Base-by-base conservation (phyloP, 2,888 invertebrate genomes). In the Euspilapteryx auroguttella region DNA sequence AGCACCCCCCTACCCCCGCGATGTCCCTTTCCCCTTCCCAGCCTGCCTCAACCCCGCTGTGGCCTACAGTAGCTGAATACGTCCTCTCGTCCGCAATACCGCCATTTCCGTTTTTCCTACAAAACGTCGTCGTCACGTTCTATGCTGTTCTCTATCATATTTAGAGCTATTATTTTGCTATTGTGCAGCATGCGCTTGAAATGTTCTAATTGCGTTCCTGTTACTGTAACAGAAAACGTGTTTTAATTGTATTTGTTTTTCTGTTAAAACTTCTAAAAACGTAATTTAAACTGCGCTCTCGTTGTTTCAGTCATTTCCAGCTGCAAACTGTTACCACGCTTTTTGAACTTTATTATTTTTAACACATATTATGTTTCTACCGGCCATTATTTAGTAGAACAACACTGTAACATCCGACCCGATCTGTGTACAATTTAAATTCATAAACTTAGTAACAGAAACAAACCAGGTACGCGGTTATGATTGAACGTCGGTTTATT, bases 401-500 rank as follows among this genome's bases (percentile, higher is more conserved):
- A n/a, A n/a, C n/a, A n/a, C n/a, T n/a, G n/a, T n/a, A n/a, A 17
- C 17, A 17, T 17, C 17, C 17, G 17, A 8, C 8, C 8, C 17
- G 17, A 6, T 25, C 20, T 12, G 12, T 20, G 13, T 20, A 15
- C 20, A 25, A 13, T 12, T 4, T 9, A 12, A 12, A 20, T 24
- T 24, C 17, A 12, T 17, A 24, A 29, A 29, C 29, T 17, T 7
- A 29, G 47, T 54, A 61, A 56, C 55, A 61, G 73, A 73, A 71
- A 69, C 68, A 68, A 71, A 73, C 69, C 73, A 73, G 73, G 68
- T 17, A 17, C 17, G 5, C 5, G 47, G 50, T 62, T 71, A 73
- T 73, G 73, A 73, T 73, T 69, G 66, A 73, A 64, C 54, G 56
- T 55, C 48, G 49, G 37, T 66, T 69, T 58, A 71, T 71, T 69